Percentiles rank a stretch among this genome's conserved stretches.
Evolutionary conservation across 2,888 invertebrate species (phyloP).

Genomic region (Eupeodes luniger): DNA sequence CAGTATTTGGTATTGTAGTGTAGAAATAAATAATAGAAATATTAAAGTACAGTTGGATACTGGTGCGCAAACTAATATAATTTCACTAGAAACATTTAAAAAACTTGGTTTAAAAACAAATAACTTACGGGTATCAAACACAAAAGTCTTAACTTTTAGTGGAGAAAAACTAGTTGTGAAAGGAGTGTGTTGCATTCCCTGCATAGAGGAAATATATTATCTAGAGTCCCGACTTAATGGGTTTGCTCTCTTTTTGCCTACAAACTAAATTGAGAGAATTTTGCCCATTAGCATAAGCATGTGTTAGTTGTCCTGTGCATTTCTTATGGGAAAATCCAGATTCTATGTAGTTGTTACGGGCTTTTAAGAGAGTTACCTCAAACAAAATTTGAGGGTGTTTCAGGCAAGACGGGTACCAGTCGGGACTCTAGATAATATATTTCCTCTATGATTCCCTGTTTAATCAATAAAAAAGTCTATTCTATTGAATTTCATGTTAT

Average conservation of each 20-base stretch:
- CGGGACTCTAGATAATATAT: too few species aligned
- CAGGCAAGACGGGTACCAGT: too few species aligned
- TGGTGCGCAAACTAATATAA: constrained; percentile 38
- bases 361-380: too few species aligned
- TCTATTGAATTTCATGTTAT: constrained; percentile 36
- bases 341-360: too few species aligned
- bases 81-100: constrained; percentile 28
- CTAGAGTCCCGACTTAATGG: too few species aligned
- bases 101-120: constrained; percentile 33
- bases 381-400: too few species aligned
- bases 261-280: too few species aligned
- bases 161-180: constrained; percentile 34
- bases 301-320: too few species aligned
- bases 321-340: too few species aligned
- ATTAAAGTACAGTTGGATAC: constrained; percentile 46
- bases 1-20: constrained; percentile 46
- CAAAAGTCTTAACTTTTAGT: constrained; percentile 40
- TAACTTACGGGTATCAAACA: constrained; percentile 16
- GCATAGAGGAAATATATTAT: too few species aligned
- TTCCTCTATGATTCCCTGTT: constrained; percentile 40
- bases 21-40: constrained; percentile 33
- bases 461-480: constrained; percentile 22
- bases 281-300: too few species aligned
- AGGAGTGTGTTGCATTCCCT: constrained; percentile 26
- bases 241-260: too few species aligned